Conservation (phyloP, 2,113 vertebrate species). For the Erpornis zantholeuca region DNA sequence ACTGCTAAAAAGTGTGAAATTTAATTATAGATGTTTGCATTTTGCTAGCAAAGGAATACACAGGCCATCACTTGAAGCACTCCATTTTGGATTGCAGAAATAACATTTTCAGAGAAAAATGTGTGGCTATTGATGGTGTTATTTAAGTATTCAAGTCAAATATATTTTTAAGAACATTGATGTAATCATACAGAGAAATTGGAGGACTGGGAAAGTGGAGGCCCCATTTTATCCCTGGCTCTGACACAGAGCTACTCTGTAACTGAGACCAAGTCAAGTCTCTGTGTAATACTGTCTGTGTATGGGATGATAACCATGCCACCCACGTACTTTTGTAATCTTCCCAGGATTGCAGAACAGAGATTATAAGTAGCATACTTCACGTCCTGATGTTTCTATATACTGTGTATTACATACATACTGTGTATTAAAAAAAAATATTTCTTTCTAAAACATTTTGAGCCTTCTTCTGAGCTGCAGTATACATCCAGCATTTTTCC, state of each 20-base stretch:
- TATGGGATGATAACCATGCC: not conserved
- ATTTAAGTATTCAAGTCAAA: not conserved
- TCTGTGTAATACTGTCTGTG: not conserved
- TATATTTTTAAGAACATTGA: not conserved
- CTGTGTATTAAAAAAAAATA: not conserved
- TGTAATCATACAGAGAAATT: not conserved
- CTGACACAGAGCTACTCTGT: not conserved
- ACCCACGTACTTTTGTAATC: not conserved
- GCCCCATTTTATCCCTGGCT: not conserved
- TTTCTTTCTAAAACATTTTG: not conserved
- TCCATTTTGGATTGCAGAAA: not conserved
- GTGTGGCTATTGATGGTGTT: not conserved
- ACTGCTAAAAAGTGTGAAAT: not conserved
- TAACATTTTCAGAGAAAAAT: not conserved
- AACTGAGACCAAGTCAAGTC: not conserved
- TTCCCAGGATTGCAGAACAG: not conserved
- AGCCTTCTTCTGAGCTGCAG: not conserved
- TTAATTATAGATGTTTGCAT: not conserved
- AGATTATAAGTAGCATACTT: not conserved
- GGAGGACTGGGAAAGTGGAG: not conserved
- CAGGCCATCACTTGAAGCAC: not conserved
- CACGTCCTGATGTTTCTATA: not conserved
- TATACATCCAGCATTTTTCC: not conserved
- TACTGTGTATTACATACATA: accelerated
- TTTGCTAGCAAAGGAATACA: not conserved